phyloP scores from a whole-genome alignment of 2,888 invertebrate genomes.

The Platerodrilus igneus region DNA sequence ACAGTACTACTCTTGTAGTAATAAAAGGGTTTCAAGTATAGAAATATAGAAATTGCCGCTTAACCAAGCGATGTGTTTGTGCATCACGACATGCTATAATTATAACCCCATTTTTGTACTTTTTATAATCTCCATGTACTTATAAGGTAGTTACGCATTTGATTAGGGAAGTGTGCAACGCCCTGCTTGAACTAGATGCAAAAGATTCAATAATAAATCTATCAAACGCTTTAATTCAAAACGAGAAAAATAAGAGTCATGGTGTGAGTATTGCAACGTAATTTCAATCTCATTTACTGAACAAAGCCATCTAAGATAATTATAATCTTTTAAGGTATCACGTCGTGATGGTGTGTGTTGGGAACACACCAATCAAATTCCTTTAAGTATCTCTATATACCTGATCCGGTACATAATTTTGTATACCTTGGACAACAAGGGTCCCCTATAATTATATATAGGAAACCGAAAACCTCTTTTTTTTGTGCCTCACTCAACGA shows the following conservation, averaged over 20 bases:
- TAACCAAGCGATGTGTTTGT: slow-evolving; percentile 25
- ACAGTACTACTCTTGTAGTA: slow-evolving; percentile 17
- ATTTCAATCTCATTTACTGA: slow-evolving; percentile 23
- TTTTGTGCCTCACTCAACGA: neutral
- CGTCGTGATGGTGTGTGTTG: slow-evolving; percentile 23
- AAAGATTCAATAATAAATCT: slow-evolving; percentile 17
- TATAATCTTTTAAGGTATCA: slow-evolving; percentile 23
- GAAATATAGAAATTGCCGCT: slow-evolving; percentile 25
- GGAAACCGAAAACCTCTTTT: slow-evolving; percentile 13
- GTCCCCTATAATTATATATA: slow-evolving; percentile 22
- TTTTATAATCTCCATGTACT: slow-evolving; percentile 9
- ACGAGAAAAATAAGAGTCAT: slow-evolving; percentile 18
- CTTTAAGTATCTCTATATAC: slow-evolving; percentile 20
- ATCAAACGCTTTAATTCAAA: slow-evolving; percentile 8
- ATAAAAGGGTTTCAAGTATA: slow-evolving; percentile 24
- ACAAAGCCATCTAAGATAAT: slow-evolving; percentile 27
- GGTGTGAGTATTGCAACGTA: slow-evolving; percentile 17
- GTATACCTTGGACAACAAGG: slow-evolving; percentile 16
- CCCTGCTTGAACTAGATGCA: too few relatives aligned
- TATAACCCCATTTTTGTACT: slow-evolving; percentile 16
- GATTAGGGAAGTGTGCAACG: too few relatives aligned
- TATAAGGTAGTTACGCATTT: slow-evolving; percentile 18
- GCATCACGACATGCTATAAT: slow-evolving; percentile 15
- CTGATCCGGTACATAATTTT: slow-evolving; percentile 25
- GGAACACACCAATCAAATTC: slow-evolving; percentile 26